These are phyloP conservation scores for Amblyopsis hoosieri DNA, from an alignment of 2,797 vertebrate genomes.

Conservation along the genomic window DNA sequence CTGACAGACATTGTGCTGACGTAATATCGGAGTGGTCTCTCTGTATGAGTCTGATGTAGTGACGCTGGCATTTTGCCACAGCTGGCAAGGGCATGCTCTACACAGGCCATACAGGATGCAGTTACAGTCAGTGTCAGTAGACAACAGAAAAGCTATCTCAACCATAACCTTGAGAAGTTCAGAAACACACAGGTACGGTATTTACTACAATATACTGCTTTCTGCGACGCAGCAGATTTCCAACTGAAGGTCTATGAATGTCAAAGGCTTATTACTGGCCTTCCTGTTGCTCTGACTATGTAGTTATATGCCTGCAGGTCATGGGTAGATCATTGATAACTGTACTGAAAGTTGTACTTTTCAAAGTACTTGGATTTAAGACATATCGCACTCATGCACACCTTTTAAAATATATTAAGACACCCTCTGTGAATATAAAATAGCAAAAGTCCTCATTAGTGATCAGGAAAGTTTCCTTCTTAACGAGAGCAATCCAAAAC, in stretches of 20 bases:
- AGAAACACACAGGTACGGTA: conserved; percentile 11
- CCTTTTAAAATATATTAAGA: not conserved
- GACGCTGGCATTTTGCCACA: conserved; percentile 25
- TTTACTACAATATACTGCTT: not conserved
- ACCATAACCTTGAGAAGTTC: conserved; percentile 24
- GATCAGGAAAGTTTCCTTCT: not conserved
- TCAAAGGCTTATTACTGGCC: not conserved
- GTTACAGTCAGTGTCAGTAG: conserved; percentile 25
- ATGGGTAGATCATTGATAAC: no score
- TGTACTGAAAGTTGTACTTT: no score
- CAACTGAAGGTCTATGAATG: not conserved
- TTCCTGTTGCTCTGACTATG: not conserved
- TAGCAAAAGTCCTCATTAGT: not conserved
- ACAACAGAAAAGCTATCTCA: conserved; percentile 23
- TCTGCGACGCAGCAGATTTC: conserved; percentile 4
- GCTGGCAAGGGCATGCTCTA: conserved; percentile 19
- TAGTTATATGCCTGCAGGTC: no score
- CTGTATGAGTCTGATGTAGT: not conserved
- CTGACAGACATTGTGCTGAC: no score
- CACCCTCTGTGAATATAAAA: not conserved
- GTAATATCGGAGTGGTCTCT: no score
- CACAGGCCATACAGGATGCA: conserved; percentile 14
- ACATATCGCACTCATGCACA: no score
- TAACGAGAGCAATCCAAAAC: not conserved
- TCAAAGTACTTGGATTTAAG: no score